phyloP scores from a whole-genome alignment of 2,797 vertebrate species.

The Acipenser oxyrinchus region DNA sequence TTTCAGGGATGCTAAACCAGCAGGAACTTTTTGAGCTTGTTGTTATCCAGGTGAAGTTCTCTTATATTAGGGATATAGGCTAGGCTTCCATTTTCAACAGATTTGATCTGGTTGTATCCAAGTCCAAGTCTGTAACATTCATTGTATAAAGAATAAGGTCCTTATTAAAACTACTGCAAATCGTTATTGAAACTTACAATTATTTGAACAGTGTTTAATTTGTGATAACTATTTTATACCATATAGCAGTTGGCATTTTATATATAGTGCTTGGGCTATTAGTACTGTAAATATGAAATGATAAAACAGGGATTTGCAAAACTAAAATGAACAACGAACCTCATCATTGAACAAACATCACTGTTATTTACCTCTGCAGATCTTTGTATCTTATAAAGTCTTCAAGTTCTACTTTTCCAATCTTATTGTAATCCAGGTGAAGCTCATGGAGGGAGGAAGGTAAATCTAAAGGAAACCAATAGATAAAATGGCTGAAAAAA shows the following conservation, averaged over 20 bases:
- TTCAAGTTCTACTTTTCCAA: conserved; percentile 79
- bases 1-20: conserved; percentile 73
- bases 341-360: too few species aligned
- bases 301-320: too few species aligned
- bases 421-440: conserved; percentile 90
- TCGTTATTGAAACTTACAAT: too few species aligned
- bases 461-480: conserved; percentile 43
- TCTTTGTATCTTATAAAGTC: conserved; percentile 89
- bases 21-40: conserved; percentile 82
- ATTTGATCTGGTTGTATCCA: conserved; percentile 87
- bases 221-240: too few species aligned
- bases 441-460: conserved; percentile 83
- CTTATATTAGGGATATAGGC: conserved; percentile 70
- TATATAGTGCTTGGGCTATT: too few species aligned
- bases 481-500: conserved; percentile 6
- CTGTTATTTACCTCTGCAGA: conserved; percentile 71
- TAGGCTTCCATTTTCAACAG: conserved; percentile 86
- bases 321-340: too few species aligned
- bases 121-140: conserved; percentile 69
- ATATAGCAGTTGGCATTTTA: too few species aligned
- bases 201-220: too few species aligned
- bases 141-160: too few species aligned
- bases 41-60: conserved; percentile 86
- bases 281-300: too few species aligned
- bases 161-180: too few species aligned